A percentile compares a stretch with the other conserved stretches of the same genome.
phyloP scores from a whole-genome alignment of 2,888 invertebrate species.

The Nymphalis urticae region DNA sequence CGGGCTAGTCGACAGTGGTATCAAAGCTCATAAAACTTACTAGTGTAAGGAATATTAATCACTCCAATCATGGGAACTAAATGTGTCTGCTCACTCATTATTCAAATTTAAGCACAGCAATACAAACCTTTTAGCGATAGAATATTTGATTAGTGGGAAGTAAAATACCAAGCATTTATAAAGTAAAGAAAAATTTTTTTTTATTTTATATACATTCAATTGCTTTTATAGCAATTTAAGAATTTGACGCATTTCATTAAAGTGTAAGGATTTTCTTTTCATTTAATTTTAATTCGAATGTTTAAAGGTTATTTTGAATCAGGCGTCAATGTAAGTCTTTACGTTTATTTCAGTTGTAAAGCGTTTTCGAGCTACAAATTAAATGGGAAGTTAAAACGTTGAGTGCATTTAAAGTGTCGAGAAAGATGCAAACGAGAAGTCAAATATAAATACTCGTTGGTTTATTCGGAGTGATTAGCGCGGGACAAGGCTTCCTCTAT shows the following conservation, averaged over 20 bases:
- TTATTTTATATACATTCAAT: no score
- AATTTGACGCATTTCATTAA: neutral
- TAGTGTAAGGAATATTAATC: no score
- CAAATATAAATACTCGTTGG: slow-evolving; percentile 23
- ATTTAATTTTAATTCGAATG: neutral
- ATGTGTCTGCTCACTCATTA: no score
- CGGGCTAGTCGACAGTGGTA: no score
- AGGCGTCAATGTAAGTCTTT: neutral
- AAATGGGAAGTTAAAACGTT: slow-evolving; percentile 18
- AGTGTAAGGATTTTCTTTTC: neutral
- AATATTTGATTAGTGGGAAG: no score
- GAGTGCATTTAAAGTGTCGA: slow-evolving; percentile 18
- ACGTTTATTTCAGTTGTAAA: neutral
- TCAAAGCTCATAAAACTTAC: no score
- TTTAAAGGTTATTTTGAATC: slow-evolving; percentile 1
- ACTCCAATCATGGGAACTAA: no score
- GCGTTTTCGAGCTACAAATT: slow-evolving; percentile 4
- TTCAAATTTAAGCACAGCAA: no score
- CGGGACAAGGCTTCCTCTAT: neutral
- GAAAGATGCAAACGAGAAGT: slow-evolving; percentile 27
- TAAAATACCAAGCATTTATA: no score
- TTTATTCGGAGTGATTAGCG: slow-evolving; percentile 16
- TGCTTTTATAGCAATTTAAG: neutral
- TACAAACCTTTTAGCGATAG: no score
- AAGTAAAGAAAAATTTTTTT: no score